Conservation (phyloP, 2,888 invertebrate species). For the Trimorus sp. region DNA sequence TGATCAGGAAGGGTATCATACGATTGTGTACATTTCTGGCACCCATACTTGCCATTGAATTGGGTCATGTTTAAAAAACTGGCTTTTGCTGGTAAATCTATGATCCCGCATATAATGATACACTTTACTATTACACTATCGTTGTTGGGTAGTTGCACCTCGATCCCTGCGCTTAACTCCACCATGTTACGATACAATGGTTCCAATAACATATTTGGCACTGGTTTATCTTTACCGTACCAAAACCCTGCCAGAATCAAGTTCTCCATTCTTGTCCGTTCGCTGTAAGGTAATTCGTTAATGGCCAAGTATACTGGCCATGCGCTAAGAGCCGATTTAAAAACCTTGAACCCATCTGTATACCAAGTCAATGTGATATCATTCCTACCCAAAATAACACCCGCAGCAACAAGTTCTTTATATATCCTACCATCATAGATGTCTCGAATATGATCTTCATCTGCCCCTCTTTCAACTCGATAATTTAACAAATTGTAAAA, state of each 20-base stretch:
- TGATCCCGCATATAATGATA: slow-evolving; percentile 34
- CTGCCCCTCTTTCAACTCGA: background rate
- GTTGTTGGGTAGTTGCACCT: background rate
- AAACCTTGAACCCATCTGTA: slow-evolving; percentile 31
- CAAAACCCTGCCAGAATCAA: background rate
- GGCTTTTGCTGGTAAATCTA: slow-evolving; percentile 56
- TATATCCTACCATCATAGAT: slow-evolving; percentile 31
- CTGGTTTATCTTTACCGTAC: background rate
- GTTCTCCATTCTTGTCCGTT: slow-evolving; percentile 4
- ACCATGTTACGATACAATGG: background rate
- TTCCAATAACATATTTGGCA: slow-evolving; percentile 3
- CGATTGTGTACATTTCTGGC: slow-evolving; percentile 16
- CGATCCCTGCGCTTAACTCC: background rate
- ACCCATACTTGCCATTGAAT: slow-evolving; percentile 42
- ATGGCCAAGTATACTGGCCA: slow-evolving; percentile 11
- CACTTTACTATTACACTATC: background rate
- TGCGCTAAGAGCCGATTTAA: background rate
- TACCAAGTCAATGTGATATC: slow-evolving; percentile 62
- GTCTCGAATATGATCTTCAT: slow-evolving; percentile 4
- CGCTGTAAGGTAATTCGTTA: slow-evolving; percentile 10
- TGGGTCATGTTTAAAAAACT: slow-evolving; percentile 51
- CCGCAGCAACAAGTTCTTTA: slow-evolving; percentile 39
- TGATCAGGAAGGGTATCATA: background rate
- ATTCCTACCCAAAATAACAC: slow-evolving; percentile 16
- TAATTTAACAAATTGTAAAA: background rate